Conservation (phyloP, 2,113 vertebrate species). For the Polypterus senegalus region DNA sequence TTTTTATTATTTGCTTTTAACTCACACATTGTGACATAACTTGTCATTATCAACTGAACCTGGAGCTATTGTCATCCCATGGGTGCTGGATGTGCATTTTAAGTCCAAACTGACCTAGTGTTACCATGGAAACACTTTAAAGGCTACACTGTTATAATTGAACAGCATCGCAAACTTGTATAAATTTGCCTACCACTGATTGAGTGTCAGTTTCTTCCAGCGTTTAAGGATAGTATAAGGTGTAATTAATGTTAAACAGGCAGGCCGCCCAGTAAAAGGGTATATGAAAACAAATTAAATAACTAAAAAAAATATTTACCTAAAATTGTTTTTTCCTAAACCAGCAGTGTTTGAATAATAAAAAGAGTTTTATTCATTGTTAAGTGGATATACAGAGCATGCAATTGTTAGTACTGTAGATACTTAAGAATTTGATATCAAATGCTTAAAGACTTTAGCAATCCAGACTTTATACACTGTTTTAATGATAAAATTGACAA, state of each 20-base stretch:
- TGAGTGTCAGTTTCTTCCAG: constrained; percentile 60
- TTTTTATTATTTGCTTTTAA: constrained; percentile 59
- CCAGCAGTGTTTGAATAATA: too few species aligned
- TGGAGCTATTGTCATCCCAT: constrained; percentile 54
- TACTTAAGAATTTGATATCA: too few species aligned
- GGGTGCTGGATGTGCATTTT: constrained; percentile 46
- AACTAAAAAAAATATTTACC: too few species aligned
- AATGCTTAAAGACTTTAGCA: too few species aligned
- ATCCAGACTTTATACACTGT: too few species aligned
- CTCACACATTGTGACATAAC: constrained; percentile 62
- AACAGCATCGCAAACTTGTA: constrained; percentile 66
- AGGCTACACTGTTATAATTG: constrained; percentile 72
- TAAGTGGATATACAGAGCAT: too few species aligned
- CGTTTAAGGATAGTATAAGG: constrained; percentile 42
- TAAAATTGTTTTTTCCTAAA: too few species aligned
- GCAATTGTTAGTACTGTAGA: too few species aligned
- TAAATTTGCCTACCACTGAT: constrained; percentile 68
- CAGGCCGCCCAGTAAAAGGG: background rate
- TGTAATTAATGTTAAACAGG: constrained; percentile 29
- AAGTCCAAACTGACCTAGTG: constrained; percentile 64
- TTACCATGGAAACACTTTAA: constrained; percentile 58
- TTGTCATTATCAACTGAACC: constrained; percentile 67
- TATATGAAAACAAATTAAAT: too few species aligned
- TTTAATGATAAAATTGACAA: too few species aligned
- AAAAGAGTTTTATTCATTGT: too few species aligned